phyloP scores from a whole-genome alignment of 2,797 vertebrate species.

The Lacerta agilis region DNA sequence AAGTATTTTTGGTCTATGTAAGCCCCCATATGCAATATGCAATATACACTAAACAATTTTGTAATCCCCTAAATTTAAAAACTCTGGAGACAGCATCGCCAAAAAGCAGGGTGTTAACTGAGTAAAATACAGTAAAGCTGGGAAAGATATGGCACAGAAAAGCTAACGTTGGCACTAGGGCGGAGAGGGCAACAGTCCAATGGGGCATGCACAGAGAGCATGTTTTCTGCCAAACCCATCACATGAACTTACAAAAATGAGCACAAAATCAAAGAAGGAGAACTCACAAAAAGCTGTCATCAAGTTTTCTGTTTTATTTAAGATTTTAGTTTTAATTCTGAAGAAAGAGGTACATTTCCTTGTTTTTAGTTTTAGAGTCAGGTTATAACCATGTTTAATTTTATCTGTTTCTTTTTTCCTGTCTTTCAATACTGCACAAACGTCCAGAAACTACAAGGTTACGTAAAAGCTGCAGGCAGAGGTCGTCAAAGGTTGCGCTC shows the following conservation, averaged over 20 bases:
- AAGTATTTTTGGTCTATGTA: neutral
- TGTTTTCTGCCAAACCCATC: constrained; percentile 19
- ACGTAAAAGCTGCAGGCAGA: constrained; percentile 82
- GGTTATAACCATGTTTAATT: constrained; percentile 89
- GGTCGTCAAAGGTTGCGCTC: constrained; percentile 79
- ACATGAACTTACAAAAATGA: constrained; percentile 14
- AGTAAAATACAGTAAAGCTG: neutral
- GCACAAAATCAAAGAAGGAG: constrained; percentile 33
- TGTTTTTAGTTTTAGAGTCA: constrained; percentile 94
- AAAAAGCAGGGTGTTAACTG: neutral
- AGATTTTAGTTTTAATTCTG: constrained; percentile 99
- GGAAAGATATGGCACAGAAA: neutral
- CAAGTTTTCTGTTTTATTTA: constrained; percentile 99
- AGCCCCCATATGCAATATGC: neutral
- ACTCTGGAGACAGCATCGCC: neutral
- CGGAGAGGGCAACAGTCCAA: neutral
- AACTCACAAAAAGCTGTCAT: constrained; percentile 75
- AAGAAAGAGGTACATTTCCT: constrained; percentile 98
- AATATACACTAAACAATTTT: neutral
- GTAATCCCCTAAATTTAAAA: neutral
- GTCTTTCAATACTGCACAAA: constrained; percentile 89
- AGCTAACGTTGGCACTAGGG: neutral
- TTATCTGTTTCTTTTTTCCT: constrained; percentile 80
- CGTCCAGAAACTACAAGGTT: constrained; percentile 86
- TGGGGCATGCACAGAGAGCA: neutral